Conservation (phyloP, 2,888 invertebrate species). For the Pseudolycoriella hygida region DNA sequence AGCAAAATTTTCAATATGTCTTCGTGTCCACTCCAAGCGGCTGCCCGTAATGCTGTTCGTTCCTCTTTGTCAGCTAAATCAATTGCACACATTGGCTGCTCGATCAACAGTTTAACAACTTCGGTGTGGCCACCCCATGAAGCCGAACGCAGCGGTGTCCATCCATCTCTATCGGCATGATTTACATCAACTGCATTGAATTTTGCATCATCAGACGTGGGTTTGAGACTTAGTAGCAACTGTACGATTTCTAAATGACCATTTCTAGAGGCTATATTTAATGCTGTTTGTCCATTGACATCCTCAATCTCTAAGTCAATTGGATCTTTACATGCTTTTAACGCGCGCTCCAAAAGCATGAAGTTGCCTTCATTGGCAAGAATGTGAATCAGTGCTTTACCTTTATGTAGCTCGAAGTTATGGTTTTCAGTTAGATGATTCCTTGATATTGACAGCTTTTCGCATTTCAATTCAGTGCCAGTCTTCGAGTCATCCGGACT, state of each 20-base stretch:
- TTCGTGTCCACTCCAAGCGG: slow-evolving; percentile 89
- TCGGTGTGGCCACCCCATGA: slow-evolving; percentile 93
- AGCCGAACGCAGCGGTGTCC: slow-evolving; percentile 81
- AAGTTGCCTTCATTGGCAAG: slow-evolving; percentile 60
- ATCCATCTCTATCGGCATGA: slow-evolving; percentile 68
- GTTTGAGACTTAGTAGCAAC: slow-evolving; percentile 31
- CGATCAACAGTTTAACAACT: slow-evolving; percentile 62
- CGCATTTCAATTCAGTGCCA: background rate
- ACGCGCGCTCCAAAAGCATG: slow-evolving; percentile 40
- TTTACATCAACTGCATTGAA: slow-evolving; percentile 46
- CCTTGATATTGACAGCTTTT: slow-evolving; percentile 18
- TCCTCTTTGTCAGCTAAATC: slow-evolving; percentile 79
- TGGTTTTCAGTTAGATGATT: slow-evolving; percentile 27
- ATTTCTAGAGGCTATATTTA: slow-evolving; percentile 71
- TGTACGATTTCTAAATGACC: slow-evolving; percentile 55
- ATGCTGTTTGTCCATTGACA: slow-evolving; percentile 65
- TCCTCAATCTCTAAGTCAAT: slow-evolving; percentile 43
- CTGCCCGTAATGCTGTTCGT: slow-evolving; percentile 75
- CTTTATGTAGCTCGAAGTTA: slow-evolving; percentile 30
- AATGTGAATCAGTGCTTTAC: slow-evolving; percentile 56
- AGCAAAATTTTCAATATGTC: slow-evolving; percentile 60
- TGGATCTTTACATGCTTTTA: slow-evolving; percentile 38
- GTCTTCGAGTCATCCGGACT: background rate
- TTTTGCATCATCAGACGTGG: slow-evolving; percentile 13
- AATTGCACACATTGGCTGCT: slow-evolving; percentile 56